phyloP scores from a whole-genome alignment of 1,140 invertebrate species.

The Dendroctonus ponderosae region DNA sequence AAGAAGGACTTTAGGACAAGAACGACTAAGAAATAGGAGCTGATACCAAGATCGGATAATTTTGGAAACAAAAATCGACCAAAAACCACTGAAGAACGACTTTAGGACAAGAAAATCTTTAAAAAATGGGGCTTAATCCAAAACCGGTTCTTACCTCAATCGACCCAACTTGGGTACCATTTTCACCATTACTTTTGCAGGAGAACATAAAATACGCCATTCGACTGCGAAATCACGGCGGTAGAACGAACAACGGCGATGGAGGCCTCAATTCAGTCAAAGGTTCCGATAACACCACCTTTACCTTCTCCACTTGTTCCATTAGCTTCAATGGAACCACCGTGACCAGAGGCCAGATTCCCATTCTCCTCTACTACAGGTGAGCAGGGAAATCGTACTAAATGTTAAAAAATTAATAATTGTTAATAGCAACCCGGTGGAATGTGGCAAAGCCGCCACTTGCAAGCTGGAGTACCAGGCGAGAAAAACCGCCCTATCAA shows the following conservation, averaged over 20 bases:
- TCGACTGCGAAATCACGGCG: constrained; percentile 85
- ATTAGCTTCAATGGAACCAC: constrained; percentile 95
- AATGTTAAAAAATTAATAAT: constrained; percentile 3
- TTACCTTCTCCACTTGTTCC: constrained; percentile 89
- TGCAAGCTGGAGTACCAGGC: constrained; percentile 71
- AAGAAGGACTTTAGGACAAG: background rate
- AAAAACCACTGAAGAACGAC: too few relatives aligned
- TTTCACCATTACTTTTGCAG: constrained; percentile 46
- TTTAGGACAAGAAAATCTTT: too few relatives aligned
- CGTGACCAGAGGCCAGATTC: constrained; percentile 90
- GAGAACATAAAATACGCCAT: constrained; percentile 89
- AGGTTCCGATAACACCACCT: constrained; percentile 89
- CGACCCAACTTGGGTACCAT: too few relatives aligned
- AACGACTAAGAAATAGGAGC: background rate
- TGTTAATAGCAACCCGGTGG: constrained; percentile 60
- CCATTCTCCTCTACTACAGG: constrained; percentile 88
- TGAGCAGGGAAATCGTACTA: constrained; percentile 23
- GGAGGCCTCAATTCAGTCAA: constrained; percentile 81
- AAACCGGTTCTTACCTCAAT: too few relatives aligned
- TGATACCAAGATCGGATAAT: too few relatives aligned
- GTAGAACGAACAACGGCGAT: constrained; percentile 89
- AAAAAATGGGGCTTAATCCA: too few relatives aligned
- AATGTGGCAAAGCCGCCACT: constrained; percentile 63
- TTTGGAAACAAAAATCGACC: too few relatives aligned
- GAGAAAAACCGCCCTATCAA: constrained; percentile 67